These are phyloP conservation scores for Calephelis virginiensis DNA, from an alignment of 1,140 invertebrate genomes.

Conservation along the genomic window DNA sequence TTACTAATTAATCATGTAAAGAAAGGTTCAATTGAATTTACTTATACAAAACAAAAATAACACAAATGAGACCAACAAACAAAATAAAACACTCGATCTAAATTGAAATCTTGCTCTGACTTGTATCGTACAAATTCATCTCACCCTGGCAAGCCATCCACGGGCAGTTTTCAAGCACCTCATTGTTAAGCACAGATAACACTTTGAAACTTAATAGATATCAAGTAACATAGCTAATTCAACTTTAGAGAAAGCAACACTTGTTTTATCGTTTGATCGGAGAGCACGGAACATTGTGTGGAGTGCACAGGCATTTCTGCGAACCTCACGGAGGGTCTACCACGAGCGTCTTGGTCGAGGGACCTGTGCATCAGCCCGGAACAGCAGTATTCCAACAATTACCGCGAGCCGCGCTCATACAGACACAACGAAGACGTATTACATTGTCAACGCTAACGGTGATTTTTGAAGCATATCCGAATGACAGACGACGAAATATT, in stretches of 20 bases:
- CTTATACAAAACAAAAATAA: constrained; percentile 8
- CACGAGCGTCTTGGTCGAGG: constrained; percentile 60
- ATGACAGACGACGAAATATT: no score
- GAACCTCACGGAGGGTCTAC: constrained; percentile 63
- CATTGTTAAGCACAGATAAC: constrained; percentile 57
- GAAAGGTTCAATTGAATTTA: background rate
- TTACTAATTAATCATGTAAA: background rate
- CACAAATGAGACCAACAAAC: background rate
- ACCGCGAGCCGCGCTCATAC: constrained; percentile 58
- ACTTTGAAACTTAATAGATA: constrained; percentile 25
- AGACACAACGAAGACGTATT: constrained; percentile 34
- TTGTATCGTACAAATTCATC: constrained; percentile 56
- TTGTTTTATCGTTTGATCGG: constrained; percentile 57
- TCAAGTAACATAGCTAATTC: constrained; percentile 21
- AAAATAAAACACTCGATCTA: constrained; percentile 41
- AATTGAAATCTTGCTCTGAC: constrained; percentile 64
- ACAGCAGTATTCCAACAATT: constrained; percentile 72
- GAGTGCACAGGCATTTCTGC: constrained; percentile 60
- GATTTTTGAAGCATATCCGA: background rate
- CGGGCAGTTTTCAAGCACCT: constrained; percentile 70
- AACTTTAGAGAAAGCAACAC: constrained; percentile 42
- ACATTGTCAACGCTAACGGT: constrained; percentile 4
- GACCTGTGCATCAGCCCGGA: constrained; percentile 65
- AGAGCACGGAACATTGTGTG: constrained; percentile 51
- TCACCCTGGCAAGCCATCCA: constrained; percentile 73